Evolutionary conservation across 2,113 vertebrate genomes (phyloP).

Genomic region (Hippocampus abdominalis): DNA sequence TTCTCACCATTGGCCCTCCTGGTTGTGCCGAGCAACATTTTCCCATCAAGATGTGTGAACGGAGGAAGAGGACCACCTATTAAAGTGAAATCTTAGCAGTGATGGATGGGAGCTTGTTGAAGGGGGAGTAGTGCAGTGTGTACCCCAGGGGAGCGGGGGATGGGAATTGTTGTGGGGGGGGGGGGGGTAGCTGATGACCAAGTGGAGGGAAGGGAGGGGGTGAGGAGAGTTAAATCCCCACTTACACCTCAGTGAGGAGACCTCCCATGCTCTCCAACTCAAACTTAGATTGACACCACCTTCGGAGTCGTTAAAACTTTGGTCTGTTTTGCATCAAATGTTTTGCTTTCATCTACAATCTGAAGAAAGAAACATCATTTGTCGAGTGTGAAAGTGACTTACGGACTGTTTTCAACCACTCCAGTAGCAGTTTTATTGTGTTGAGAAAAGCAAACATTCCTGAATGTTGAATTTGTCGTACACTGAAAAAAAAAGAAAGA

Average conservation of each 20-base stretch:
- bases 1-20: constrained; percentile 23
- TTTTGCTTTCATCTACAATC: constrained; percentile 38
- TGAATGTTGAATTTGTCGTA: background rate
- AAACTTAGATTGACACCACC: constrained; percentile 41
- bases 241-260: constrained; percentile 62
- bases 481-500: too few species aligned
- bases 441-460: constrained; percentile 24
- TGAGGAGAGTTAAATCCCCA: constrained; percentile 48
- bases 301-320: constrained; percentile 44
- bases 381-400: constrained; percentile 8
- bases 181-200: constrained; percentile 8
- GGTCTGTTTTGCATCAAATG: constrained; percentile 44
- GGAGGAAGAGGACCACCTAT: constrained; percentile 70
- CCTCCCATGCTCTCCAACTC: constrained; percentile 59
- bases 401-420: constrained; percentile 7
- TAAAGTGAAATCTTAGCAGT: constrained; percentile 71
- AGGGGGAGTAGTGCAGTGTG: constrained; percentile 45
- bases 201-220: background rate
- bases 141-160: constrained; percentile 55
- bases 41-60: constrained; percentile 53
- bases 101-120: constrained; percentile 71
- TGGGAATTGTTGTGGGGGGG: background rate
- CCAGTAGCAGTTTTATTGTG: constrained; percentile 5
- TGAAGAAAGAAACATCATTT: constrained; percentile 22
- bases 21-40: constrained; percentile 33